Evolutionary conservation across 2,113 vertebrate species (phyloP).

Genomic region (Thunnus maccoyii): DNA sequence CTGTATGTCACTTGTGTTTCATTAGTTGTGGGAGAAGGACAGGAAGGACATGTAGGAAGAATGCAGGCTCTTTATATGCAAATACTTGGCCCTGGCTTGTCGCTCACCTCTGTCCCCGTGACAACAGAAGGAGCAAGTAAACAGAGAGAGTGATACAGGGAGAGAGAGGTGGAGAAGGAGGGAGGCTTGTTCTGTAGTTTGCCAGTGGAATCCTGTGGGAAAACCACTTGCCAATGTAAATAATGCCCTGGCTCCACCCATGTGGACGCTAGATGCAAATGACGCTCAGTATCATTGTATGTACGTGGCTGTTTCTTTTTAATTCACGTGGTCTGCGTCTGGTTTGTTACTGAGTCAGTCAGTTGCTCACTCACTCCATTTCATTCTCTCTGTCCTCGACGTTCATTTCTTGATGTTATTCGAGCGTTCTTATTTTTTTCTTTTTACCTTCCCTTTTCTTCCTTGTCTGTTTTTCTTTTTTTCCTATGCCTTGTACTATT

Average conservation of each 20-base stretch:
- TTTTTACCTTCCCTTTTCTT: neutral
- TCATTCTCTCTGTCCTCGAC: neutral
- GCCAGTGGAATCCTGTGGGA: constrained; percentile 41
- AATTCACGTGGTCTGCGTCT: neutral
- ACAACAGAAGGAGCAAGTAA: constrained; percentile 70
- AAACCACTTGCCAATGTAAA: constrained; percentile 50
- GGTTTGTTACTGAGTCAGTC: neutral
- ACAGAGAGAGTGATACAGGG: constrained; percentile 59
- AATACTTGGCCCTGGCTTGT: constrained; percentile 75
- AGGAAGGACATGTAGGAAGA: constrained; percentile 54
- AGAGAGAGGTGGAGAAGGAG: constrained; percentile 16
- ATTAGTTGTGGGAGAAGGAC: constrained; percentile 63
- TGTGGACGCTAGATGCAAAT: constrained; percentile 47
- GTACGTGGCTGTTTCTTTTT: neutral
- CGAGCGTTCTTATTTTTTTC: neutral
- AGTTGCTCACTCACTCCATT: neutral
- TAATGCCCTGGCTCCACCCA: constrained; percentile 41
- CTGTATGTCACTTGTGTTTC: constrained; percentile 64
- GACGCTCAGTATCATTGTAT: constrained; percentile 10
- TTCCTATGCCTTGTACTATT: constrained; percentile 22
- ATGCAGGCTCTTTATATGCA: constrained; percentile 75
- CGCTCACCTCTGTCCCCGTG: constrained; percentile 77
- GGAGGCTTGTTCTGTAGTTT: constrained; percentile 36
- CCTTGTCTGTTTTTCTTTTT: neutral
- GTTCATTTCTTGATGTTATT: neutral